Evolutionary conservation across 2,888 invertebrate species (phyloP), one percentile per base, ranked within the genome.

Genomic region (Drosophila dives): DNA sequence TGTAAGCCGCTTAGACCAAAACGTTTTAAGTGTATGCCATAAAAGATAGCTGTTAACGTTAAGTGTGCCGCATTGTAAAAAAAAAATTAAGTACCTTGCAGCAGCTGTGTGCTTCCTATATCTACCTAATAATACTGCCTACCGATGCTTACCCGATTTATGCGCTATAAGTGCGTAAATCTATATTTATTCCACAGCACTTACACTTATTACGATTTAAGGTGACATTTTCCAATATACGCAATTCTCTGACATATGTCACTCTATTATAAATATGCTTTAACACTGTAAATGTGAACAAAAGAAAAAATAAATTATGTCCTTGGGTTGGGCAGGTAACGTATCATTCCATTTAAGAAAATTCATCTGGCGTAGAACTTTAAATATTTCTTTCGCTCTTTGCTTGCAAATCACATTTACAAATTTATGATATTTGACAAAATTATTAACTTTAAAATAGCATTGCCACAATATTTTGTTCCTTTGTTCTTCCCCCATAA

Each of bases 1-100:
- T 53, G 67, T 76, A 89, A 89, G 87, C 89, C 65, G 84, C 84
- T 85, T 89, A 83, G 86, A 48, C 54, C 75, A 65, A 67, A 32
- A 70, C 26, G 81, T 68, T 76, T 76, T 72, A 70, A 76, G 66
- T 70, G 53, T 73, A 69, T 63, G 83, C 73, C 48, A 80, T 82
- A 82, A 81, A 81, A 81, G 59, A 75, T 82, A 70, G 76, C 76
- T 75, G 64, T 65, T 70, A 66, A 78, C 69, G 58, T 72, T 64
- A 72, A 75, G 66, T 66, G 65, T 42, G 58, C 68, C 55, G 70
- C 70, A 82, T 79, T 81, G 80, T 79, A 71, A 71, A 79, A 20
- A 29, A 60, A 58, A 80, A 64, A 80, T 82, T 79, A 80, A 82
- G 80, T 73, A 73, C 64, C 50, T 33, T 54, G 76, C 49, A 64